Evolutionary conservation across 2,797 vertebrate genomes (phyloP).

Genomic region (Trachurus trachurus): DNA sequence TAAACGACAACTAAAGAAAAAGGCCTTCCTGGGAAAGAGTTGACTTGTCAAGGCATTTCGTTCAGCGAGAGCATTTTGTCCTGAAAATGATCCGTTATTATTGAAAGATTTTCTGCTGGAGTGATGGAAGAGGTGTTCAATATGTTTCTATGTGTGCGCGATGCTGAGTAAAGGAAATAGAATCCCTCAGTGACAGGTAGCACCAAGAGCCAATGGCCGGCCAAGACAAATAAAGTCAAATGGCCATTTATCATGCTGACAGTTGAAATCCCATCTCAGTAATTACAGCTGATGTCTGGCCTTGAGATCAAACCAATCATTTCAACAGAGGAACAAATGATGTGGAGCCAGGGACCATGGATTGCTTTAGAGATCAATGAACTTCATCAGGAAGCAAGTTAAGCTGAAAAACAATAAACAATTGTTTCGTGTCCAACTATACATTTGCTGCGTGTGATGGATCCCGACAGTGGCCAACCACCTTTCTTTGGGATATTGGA

Average conservation of each 20-base stretch:
- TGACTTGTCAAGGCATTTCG: conserved; percentile 36
- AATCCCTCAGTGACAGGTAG: conserved; percentile 70
- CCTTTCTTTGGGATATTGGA: conserved; percentile 66
- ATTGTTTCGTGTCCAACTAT: conserved; percentile 68
- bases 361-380: conserved; percentile 78
- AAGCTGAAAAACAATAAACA: conserved; percentile 79
- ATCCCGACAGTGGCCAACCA: conserved; percentile 56
- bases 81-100: conserved; percentile 61
- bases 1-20: conserved; percentile 17
- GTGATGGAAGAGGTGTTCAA: conserved; percentile 73
- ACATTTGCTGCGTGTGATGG: conserved; percentile 66
- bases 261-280: conserved; percentile 77
- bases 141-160: conserved; percentile 58
- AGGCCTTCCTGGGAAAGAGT: conserved; percentile 17
- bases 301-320: conserved; percentile 73
- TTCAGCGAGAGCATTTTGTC: conserved; percentile 48
- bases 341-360: conserved; percentile 49
- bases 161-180: conserved; percentile 75
- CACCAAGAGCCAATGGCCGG: conserved; percentile 54
- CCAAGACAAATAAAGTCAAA: conserved; percentile 81
- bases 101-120: conserved; percentile 74
- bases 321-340: conserved; percentile 65
- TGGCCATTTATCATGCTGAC: conserved; percentile 79
- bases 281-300: conserved; percentile 78
- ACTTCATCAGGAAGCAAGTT: conserved; percentile 77